These are phyloP conservation scores for Mythimna impura DNA, from an alignment of 2,888 invertebrate species.

Conservation along the genomic window DNA sequence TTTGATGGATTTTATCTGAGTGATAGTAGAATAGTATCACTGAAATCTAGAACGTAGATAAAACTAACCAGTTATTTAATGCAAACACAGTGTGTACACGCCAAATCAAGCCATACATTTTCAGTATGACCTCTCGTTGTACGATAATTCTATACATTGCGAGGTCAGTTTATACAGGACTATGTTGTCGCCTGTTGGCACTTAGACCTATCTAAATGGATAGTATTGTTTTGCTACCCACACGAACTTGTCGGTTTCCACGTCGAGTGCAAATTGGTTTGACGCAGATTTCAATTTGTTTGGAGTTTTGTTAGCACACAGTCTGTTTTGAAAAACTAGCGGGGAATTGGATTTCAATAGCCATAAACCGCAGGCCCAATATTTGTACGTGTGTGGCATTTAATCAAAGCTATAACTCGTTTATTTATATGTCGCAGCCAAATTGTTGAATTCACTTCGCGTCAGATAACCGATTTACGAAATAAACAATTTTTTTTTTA, in stretches of 20 bases:
- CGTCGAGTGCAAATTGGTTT: constrained; percentile 35
- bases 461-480: not conserved
- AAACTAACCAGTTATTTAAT: not conserved
- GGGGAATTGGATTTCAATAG: constrained; percentile 40
- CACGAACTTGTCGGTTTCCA: constrained; percentile 22
- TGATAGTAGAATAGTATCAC: not conserved
- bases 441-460: not conserved
- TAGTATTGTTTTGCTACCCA: constrained; percentile 20
- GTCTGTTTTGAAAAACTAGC: constrained; percentile 22
- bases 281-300: constrained; percentile 46
- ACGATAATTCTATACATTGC: not conserved
- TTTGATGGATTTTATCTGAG: not conserved
- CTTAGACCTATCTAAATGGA: constrained; percentile 6
- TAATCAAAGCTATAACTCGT: constrained; percentile 26
- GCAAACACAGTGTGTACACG: not conserved
- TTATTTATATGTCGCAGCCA: not conserved
- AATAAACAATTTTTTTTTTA: not conserved
- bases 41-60: not conserved
- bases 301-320: not conserved
- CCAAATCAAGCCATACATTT: not conserved
- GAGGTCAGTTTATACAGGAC: not conserved
- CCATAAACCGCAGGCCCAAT: constrained; percentile 12
- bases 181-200: too few species aligned
- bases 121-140: not conserved
- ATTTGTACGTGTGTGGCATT: constrained; percentile 24